Evolutionary conservation across 2,888 invertebrate genomes (phyloP).

Genomic region (Chelonus formosanus): DNA sequence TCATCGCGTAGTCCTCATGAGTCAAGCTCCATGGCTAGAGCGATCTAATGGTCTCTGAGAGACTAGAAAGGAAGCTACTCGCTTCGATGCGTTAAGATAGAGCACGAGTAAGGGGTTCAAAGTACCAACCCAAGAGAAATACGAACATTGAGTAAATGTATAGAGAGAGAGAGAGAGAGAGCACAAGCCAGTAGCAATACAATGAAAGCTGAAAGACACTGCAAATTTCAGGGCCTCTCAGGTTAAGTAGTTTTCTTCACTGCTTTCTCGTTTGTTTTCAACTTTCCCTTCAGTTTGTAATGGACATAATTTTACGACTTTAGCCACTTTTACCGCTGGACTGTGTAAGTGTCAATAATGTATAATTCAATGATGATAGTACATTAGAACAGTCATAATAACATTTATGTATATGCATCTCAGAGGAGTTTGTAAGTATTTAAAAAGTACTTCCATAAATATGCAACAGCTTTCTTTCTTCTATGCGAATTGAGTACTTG

Average conservation of each 20-base stretch:
- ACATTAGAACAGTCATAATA: too few species aligned
- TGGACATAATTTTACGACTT: constrained; percentile 52
- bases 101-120: constrained; percentile 8
- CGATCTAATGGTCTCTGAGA: constrained; percentile 52
- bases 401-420: too few species aligned
- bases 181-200: not conserved
- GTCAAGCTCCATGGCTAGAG: constrained; percentile 53
- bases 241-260: constrained; percentile 43
- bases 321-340: constrained; percentile 17
- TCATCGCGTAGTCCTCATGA: constrained; percentile 50
- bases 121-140: not conserved
- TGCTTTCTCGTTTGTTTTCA: constrained; percentile 34
- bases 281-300: constrained; percentile 38
- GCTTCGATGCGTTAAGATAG: constrained; percentile 9
- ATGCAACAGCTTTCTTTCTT: too few species aligned
- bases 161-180: not conserved
- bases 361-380: constrained; percentile 43
- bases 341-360: constrained; percentile 38
- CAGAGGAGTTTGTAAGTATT: too few species aligned
- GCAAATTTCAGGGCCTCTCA: constrained; percentile 45
- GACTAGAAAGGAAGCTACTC: constrained; percentile 25
- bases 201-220: not conserved
- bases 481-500: too few species aligned
- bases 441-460: too few species aligned
- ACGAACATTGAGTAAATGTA: not conserved